Evolutionary conservation across 2,797 vertebrate genomes (phyloP), one percentile per base, ranked within the genome.

Genomic region (Phataginus tetradactyla): DNA sequence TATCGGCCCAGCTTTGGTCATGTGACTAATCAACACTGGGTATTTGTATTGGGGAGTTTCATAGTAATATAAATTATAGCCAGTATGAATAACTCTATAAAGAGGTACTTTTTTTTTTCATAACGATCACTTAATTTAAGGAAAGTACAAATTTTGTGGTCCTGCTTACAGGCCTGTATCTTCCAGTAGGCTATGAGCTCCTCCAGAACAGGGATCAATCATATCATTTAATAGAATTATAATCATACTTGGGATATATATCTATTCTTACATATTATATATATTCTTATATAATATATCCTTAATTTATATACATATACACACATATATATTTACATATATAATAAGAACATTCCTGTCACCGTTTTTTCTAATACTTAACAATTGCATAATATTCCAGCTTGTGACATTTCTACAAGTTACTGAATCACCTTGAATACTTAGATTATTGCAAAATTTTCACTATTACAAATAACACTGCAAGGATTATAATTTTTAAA

Each of bases 91-190:
- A 84, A 83, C 72, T 42, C 53, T 66, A 92, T 80, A 93, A 77
- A 66, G 20, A 74, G 55, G 15, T 64, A 25, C 8, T n/a, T 2
- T 75, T 95, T 89, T 89, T 95, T 37, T 34, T 23, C 45, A 39
- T 72, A 83, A 87, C 55, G 45, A 32, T 85, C 84, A 79, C 5
- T 90, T 90, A 85, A 83, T 49, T 91, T 95, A 91, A 59, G 37
- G 21, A 74, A 88, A 72, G 18, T 89, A 59, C 85, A 94, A 86
- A 86, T 69, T 86, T 20, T 51, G 12, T 90, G 68, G 57, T 77
- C n/a, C 45, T 37, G 64, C 53, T 86, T 86, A 86, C n/a, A 72
- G 25, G 32, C 80, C 55, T 90, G 3, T 57, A 68, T 83, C 64
- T 68, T 71, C 64, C 69, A 74, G 53, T 32, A 78, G 69, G 27